Evolutionary conservation across 2,888 invertebrate species (phyloP), one percentile per base, ranked within the genome.

Genomic region (Drosophila recens): DNA sequence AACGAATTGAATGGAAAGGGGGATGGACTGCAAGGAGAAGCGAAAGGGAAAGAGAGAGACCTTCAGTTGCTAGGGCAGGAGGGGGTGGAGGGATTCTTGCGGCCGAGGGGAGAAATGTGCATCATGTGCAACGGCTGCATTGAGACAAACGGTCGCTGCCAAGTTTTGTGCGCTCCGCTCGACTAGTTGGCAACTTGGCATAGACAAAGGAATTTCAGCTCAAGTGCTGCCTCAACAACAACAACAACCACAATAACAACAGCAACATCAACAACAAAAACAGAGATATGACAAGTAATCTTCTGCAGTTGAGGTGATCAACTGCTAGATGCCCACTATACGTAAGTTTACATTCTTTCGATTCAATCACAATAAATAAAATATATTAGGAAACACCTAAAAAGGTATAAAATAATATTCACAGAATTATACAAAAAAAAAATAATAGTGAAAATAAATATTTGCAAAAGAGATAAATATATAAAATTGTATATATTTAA

Each of bases 121-220:
- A 77, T 48, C 69, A 66, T 66, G 40, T 78, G 79, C 63, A 58
- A 51, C 15, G 51, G n/a, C 33, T 61, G 77, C 68, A 77, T 53
- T 65, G 65, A 75, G 75, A 72, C 67, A 67, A 69, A 63, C 78
- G 61, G 48, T 73, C 46, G 57, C 46, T 53, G 77, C 61, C 78
- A 77, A 74, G 66, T 63, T 67, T 63, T 63, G 36, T 49, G 27
- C 23, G 23, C 64, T 62, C 33, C 71, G 64, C 80, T 66, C 68
- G 75, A 75, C 76, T 78, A 57, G 80, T 54, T 80, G 76, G 67
- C 80, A 79, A 66, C 75, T 69, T 69, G 70, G 71, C 79, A 56
- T 63, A 72, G 78, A 78, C 78, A 78, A 78, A 79, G 72, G 61
- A 53, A 75, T 69, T 75, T 72, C 27, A 56, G 51, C 68, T 68